Conservation (phyloP, 2,797 vertebrate species). For the Phylloscopus collybita region DNA sequence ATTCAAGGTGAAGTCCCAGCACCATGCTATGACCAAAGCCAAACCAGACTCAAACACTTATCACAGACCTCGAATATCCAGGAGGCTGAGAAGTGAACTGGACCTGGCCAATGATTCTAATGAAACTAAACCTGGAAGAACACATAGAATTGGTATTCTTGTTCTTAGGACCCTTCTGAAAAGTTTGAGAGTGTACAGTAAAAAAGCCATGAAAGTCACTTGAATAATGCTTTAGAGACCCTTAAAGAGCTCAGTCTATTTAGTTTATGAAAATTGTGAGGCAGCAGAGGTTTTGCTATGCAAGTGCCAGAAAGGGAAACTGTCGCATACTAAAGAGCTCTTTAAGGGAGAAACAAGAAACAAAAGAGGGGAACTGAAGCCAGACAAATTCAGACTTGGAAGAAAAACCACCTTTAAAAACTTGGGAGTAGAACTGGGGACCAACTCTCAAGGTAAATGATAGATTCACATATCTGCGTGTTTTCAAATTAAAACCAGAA, state of each 20-base stretch:
- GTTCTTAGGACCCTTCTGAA: background rate
- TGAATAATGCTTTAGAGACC: constrained; percentile 1
- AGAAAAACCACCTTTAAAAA: background rate
- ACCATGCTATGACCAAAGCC: background rate
- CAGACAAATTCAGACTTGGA: constrained; percentile 29
- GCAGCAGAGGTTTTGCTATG: background rate
- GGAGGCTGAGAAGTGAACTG: background rate
- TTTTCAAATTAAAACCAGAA: constrained; percentile 44
- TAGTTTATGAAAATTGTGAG: background rate
- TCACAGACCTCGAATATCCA: background rate
- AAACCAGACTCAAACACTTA: background rate
- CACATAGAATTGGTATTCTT: background rate
- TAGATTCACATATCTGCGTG: background rate
- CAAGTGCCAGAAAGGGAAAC: constrained; percentile 29
- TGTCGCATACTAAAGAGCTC: background rate
- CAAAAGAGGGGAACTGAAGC: background rate
- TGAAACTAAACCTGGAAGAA: background rate
- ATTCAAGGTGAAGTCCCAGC: background rate
- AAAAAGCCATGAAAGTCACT: background rate
- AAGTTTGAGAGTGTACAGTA: background rate
- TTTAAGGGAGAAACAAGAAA: constrained; percentile 32
- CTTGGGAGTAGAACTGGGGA: constrained; percentile 16
- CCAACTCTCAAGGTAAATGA: constrained; percentile 1
- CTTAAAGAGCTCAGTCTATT: background rate
- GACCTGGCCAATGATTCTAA: background rate